phyloP scores from a whole-genome alignment of 1,140 invertebrate genomes.

The Drosophila pruinosa region DNA sequence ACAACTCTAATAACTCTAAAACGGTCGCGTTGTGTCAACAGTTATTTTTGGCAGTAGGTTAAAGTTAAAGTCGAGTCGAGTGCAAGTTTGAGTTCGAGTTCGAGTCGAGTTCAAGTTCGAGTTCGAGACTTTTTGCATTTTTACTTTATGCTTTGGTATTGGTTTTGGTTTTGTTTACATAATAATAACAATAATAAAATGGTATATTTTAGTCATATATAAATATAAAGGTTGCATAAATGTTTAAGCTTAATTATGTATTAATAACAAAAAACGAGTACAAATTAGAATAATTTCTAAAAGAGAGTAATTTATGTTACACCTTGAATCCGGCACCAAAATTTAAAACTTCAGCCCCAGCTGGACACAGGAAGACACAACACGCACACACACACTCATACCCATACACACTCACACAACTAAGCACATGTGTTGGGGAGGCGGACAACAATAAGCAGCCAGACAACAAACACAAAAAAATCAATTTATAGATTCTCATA shows the following conservation, averaged over 20 bases:
- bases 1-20: slow-evolving; percentile 47
- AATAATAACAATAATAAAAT: slow-evolving; percentile 79
- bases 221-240: slow-evolving; percentile 61
- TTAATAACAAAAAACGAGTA: slow-evolving; percentile 21
- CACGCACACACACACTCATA: neutral
- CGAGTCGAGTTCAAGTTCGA: slow-evolving; percentile 9
- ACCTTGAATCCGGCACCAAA: slow-evolving; percentile 23
- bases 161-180: slow-evolving; percentile 50
- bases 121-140: slow-evolving; percentile 29
- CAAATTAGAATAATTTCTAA: neutral
- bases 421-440: neutral
- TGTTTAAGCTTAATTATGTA: slow-evolving; percentile 51
- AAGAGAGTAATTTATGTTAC: slow-evolving; percentile 4
- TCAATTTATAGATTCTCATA: neutral
- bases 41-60: no score
- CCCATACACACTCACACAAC: neutral
- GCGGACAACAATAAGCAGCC: slow-evolving; percentile 5
- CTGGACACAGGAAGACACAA: neutral
- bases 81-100: neutral
- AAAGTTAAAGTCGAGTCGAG: neutral
- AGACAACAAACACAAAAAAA: neutral
- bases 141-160: slow-evolving; percentile 8
- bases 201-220: slow-evolving; percentile 77
- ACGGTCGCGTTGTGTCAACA: slow-evolving; percentile 29
- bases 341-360: no score